Evolutionary conservation across 2,113 vertebrate genomes (phyloP), one percentile per base, ranked within the genome.

Genomic region (Motacilla alba): DNA sequence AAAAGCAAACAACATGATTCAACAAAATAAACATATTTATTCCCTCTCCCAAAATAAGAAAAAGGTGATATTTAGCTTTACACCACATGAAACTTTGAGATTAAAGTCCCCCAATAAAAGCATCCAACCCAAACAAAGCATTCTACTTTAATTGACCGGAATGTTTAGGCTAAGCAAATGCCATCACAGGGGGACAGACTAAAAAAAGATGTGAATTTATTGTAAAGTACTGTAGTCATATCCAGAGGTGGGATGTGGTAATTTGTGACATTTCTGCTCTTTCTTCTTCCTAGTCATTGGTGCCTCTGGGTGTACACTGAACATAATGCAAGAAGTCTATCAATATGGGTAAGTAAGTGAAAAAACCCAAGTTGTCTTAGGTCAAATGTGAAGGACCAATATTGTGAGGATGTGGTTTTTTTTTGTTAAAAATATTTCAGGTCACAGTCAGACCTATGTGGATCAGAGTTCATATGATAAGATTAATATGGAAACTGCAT

Each of bases 211-310:
- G 13, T 67, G 43, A 86, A 43, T 86, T 88, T 26, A 35, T 21
- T 60, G 30, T 63, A n/a, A 76, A 27, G 43, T 90, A 66, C 30
- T 67, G 43, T 68, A 58, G 35, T 59, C 6, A 59, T 47, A 74
- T 74, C 60, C 73, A 83, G 88, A 74, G 47, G 72, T 88, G 35
- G 33, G 39, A 83, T 43, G 30, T 90, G 60, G 50, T 69, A 86
- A 89, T 94, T 93, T 70, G 12, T 95, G 90, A 81, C 47, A 90
- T 93, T 90, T 82, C 62, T 74, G 28, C 7, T 59, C 86, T 91
- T 89, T 43, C 5, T 21, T 84, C 7, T 67, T 92, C 50, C 43
- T 77, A 49, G 41, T 55, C 50, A 63, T 55, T 74, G 58, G 33
- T 70, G 31, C 43, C 56, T 86, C 50, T 83, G 52, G 33, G 35